Base-by-base conservation (phyloP, 2,797 vertebrate genomes). In the Echiichthys vipera region DNA sequence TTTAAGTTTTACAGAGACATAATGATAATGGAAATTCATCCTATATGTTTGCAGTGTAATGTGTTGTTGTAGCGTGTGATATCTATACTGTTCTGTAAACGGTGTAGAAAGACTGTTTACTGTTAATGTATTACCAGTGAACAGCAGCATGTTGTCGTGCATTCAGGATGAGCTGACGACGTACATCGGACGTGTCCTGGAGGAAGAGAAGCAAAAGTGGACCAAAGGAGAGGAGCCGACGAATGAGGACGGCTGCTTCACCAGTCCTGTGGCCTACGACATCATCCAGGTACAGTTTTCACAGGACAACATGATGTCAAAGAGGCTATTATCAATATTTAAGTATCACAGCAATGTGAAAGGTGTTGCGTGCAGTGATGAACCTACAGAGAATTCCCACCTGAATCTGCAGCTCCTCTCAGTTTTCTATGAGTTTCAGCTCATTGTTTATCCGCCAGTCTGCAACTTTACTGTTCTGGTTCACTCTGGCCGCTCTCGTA, bases 251-350 rank as follows among this genome's bases (percentile, higher is more conserved):
- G 88, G 88, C 2, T 91, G 78, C 83, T 96, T 95, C 80, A 78
- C 89, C 81, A 96, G 96, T 18, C 88, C 92, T 2, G 87, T 97
- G 46, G 93, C 95, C 59, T 95, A 94, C 12, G 95, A 97, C 85
- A 84, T 95, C 74, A 95, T 98, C 43, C 95, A 96, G 96, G 98
- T 99, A 94, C 54, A 12, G 1, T 0, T 12, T 20, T 17, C 13
- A 10, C 18, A 39, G 15, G 2, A 9, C 18, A 34, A 7, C 13
- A 5, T 3, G 27, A 29, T 15, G 11, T 34, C 4, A 14, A 18
- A 40, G 59, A 5, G 2, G 25, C 12, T 39, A 15, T 10, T 32
- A 22, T 14, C 12, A 1, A 57, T 25, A 22, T 57, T 18, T 57
- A 5, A 9, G 8, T 14, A 36, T 36, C 34, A 36, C 3, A 1